These are phyloP conservation scores for Leptobrachium leishanense DNA, from an alignment of 2,113 vertebrate species.

Conservation along the genomic window DNA sequence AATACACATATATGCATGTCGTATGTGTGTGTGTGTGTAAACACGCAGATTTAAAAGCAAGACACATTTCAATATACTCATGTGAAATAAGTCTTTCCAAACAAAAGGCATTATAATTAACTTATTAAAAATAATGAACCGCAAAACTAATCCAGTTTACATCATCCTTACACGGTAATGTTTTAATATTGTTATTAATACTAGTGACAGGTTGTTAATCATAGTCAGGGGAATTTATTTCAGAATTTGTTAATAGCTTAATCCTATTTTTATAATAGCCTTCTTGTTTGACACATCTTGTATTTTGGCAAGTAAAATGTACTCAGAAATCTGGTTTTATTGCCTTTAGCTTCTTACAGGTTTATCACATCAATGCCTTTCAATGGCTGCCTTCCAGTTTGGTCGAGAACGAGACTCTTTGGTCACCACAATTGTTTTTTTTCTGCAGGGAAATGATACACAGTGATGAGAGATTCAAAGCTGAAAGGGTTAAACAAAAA, in stretches of 20 bases:
- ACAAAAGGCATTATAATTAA: no score
- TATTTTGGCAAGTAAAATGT: constrained; percentile 31
- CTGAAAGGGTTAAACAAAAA: not conserved
- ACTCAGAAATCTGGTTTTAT: constrained; percentile 29
- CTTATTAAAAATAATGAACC: no score
- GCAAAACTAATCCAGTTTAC: not conserved
- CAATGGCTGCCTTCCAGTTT: constrained; percentile 28
- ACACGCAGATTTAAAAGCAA: no score
- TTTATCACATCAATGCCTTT: constrained; percentile 32
- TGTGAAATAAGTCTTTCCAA: no score
- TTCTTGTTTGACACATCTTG: constrained; percentile 34
- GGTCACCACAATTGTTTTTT: not conserved
- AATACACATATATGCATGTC: no score
- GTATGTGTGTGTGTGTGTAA: no score
- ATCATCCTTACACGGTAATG: not conserved
- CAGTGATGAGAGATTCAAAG: not conserved
- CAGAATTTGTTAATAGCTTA: constrained; percentile 32
- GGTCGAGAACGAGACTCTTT: not conserved
- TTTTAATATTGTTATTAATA: constrained; percentile 10
- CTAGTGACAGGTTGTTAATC: constrained; percentile 15
- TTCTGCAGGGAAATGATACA: not conserved
- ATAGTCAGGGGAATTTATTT: constrained; percentile 4
- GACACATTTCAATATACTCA: no score
- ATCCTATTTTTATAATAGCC: constrained; percentile 42
- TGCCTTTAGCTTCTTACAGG: constrained; percentile 44